Evolutionary conservation across 2,113 vertebrate genomes (phyloP), one percentile per base, ranked within the genome.

Genomic region (Aptenodytes patagonicus): DNA sequence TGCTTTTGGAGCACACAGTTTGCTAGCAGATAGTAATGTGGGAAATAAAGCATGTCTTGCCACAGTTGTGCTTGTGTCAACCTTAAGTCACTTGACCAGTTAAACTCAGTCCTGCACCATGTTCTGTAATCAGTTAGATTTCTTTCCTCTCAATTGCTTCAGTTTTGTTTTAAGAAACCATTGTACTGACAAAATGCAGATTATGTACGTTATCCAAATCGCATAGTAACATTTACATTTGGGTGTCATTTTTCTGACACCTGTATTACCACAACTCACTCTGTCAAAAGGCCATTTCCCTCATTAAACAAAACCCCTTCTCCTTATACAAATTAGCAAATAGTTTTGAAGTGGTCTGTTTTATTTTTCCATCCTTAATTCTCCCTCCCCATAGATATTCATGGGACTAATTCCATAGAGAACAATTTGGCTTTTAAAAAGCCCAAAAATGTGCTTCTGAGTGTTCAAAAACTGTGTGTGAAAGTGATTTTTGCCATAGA

Each of bases 401-500:
- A 34, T 26, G 25, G 14, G 46, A 66, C 13, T 58, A 71, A 61
- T 61, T 76, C 49, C 28, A 31, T 28, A 20, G 47, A 32, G n/a
- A 82, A 9, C 2, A 42, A 52, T 69, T 75, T 78, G 13, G 10
- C 24, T 13, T 9, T 69, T 54, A 28, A 61, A 49, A 83, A 49
- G 25, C 32, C 65, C n/a, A 1, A 46, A 47, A 47, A 2, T 0
- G 0, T 16, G 11, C 9, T 44, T 68, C 26, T 26, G 10, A 49
- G 34, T 42, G 31, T 32, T 34, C 29, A 46, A 46, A 51, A 61
- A 4, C 40, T 3, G 5, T 6, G 24, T 65, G 12, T 29, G 46
- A 38, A 79, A 44, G 31, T 8, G 32, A 16, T 54, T 87, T 93
- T n/a, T 73, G 64, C 36, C 69, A 2, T 3, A 36, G 31, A n/a